phyloP scores from a whole-genome alignment of 2,797 vertebrate species.

The Cyclura pinguis region DNA sequence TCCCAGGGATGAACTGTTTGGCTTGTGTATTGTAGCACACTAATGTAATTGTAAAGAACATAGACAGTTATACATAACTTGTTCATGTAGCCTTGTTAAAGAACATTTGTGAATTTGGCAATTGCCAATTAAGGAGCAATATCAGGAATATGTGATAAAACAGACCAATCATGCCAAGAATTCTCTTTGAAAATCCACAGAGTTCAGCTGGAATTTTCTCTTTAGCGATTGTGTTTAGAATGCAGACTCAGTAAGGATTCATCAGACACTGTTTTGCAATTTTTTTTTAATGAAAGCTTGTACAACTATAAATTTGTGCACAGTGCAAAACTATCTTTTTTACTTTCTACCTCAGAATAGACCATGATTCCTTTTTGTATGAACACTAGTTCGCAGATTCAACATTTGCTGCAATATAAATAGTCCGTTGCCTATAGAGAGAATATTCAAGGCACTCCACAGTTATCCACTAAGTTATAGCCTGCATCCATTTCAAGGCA shows the following conservation, averaged over 20 bases:
- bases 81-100: accelerated
- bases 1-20: not conserved
- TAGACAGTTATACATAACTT: accelerated
- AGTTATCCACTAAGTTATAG: not conserved
- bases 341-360: not conserved
- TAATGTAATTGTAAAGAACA: not conserved
- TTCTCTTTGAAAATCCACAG: not conserved
- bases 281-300: not conserved
- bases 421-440: not conserved
- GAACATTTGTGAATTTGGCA: not conserved
- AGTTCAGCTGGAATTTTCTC: not conserved
- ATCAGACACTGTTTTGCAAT: not conserved
- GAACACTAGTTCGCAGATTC: not conserved
- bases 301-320: not conserved
- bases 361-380: not conserved
- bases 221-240: conserved; percentile 2
- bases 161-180: not conserved
- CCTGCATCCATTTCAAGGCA: not conserved
- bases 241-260: not conserved
- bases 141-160: not conserved
- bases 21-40: not conserved
- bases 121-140: too few relatives aligned
- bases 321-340: not conserved
- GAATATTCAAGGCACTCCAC: not conserved
- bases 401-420: not conserved